A percentile compares a stretch with the other conserved stretches of the same genome.
Evolutionary conservation across 2,113 vertebrate species (phyloP).

Genomic region (Nycticebus coucang): DNA sequence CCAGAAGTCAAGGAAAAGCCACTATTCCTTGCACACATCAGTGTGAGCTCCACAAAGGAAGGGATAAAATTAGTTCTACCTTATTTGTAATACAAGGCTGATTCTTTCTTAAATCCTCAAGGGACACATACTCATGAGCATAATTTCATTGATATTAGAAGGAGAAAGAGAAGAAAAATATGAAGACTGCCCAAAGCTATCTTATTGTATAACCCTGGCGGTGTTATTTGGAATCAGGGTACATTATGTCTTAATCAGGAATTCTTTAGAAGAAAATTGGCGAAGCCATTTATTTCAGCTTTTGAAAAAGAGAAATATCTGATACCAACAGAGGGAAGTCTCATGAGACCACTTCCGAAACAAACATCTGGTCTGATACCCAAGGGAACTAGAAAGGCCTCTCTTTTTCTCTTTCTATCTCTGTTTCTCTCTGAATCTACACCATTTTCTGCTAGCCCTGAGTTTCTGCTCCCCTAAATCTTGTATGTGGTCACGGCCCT

Average conservation of each 20-base stretch:
- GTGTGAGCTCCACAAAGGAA: neutral
- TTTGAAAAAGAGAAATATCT: slow-evolving; percentile 8
- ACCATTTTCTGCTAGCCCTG: neutral
- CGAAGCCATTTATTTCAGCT: neutral
- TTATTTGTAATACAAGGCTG: neutral
- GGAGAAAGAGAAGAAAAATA: slow-evolving; percentile 14
- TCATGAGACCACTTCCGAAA: neutral
- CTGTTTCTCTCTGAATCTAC: slow-evolving; percentile 10
- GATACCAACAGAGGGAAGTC: neutral
- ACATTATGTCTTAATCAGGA: neutral
- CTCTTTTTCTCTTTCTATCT: neutral
- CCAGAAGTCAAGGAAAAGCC: slow-evolving; percentile 1
- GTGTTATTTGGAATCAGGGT: slow-evolving; percentile 16
- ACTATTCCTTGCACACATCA: neutral
- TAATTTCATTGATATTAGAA: slow-evolving; percentile 43
- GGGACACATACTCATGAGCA: neutral
- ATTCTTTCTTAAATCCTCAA: neutral
- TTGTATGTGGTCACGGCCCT: neutral
- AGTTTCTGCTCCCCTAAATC: neutral
- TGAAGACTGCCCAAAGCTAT: neutral
- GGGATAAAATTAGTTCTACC: neutral
- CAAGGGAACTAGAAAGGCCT: neutral
- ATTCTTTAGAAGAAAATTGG: slow-evolving; percentile 17
- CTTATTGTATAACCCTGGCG: neutral
- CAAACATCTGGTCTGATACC: neutral